Conservation (phyloP, 1,140 invertebrate genomes). For the Drosophila pectinifera region DNA sequence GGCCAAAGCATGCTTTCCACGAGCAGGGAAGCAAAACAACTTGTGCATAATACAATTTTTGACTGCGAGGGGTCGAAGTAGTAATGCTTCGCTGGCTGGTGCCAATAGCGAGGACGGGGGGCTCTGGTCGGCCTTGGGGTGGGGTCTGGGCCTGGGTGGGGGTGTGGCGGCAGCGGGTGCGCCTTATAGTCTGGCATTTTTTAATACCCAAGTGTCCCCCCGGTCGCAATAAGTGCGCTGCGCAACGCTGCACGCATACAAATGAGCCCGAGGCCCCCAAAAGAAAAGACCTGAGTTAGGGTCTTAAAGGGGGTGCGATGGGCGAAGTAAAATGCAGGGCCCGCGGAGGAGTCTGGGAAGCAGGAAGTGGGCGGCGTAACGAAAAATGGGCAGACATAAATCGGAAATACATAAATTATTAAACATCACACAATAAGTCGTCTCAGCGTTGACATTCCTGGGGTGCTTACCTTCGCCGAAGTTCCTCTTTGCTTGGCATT, state of each 20-base stretch:
- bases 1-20: constrained; percentile 20
- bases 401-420: constrained; percentile 83
- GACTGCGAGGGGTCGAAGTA: constrained; percentile 67
- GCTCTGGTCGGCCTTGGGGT: constrained; percentile 3
- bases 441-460: constrained; percentile 45
- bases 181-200: constrained; percentile 67
- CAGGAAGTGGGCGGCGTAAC: constrained; percentile 45
- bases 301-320: constrained; percentile 2
- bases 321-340: constrained; percentile 16
- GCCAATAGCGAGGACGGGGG: constrained; percentile 23
- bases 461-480: constrained; percentile 16
- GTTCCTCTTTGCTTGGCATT: constrained; percentile 6
- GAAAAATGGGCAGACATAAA: constrained; percentile 75
- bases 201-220: constrained; percentile 81
- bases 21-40: constrained; percentile 52
- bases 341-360: constrained; percentile 17
- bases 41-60: constrained; percentile 82
- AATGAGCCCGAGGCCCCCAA: constrained; percentile 56
- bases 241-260: constrained; percentile 81
- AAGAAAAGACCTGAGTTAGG: constrained; percentile 16
- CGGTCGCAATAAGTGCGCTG: constrained; percentile 77
- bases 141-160: no score
- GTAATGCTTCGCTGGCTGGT: constrained; percentile 79
- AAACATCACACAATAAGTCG: constrained; percentile 70
- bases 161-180: no score